These are phyloP conservation scores for Coturnix japonica DNA, from an alignment of 2,113 vertebrate genomes.

Conservation along the genomic window DNA sequence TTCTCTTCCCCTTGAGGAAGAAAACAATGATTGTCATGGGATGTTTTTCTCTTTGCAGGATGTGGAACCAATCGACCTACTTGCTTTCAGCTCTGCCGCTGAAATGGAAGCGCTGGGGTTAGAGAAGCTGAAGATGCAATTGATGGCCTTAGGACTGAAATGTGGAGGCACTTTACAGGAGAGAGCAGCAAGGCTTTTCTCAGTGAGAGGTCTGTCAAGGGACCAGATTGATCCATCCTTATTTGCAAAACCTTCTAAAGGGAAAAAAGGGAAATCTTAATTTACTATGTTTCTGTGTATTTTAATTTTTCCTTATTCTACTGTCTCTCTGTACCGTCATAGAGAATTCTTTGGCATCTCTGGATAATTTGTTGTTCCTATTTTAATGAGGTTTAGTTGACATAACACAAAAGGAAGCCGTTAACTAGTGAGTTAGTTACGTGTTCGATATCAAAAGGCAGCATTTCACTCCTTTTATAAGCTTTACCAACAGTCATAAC, in stretches of 20 bases:
- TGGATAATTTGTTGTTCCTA: neutral
- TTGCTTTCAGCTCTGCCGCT: constrained; percentile 65
- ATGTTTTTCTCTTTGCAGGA: constrained; percentile 53
- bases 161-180: constrained; percentile 92
- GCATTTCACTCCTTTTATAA: too few species aligned
- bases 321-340: neutral
- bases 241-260: constrained; percentile 84
- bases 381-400: neutral
- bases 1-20: neutral
- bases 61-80: constrained; percentile 67
- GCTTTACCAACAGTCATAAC: neutral
- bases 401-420: neutral
- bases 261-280: constrained; percentile 77
- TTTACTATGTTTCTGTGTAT: neutral
- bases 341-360: neutral
- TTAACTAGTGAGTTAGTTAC: neutral
- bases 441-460: too few species aligned
- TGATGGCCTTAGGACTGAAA: constrained; percentile 86
- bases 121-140: constrained; percentile 86
- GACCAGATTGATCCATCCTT: constrained; percentile 84
- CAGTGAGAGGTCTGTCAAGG: constrained; percentile 78
- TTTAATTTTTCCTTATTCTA: neutral
- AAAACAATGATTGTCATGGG: neutral
- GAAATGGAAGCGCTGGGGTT: constrained; percentile 88
- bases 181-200: constrained; percentile 87